Evolutionary conservation across 2,888 invertebrate genomes (phyloP).

Genomic region (Dicranocentrus wangi): DNA sequence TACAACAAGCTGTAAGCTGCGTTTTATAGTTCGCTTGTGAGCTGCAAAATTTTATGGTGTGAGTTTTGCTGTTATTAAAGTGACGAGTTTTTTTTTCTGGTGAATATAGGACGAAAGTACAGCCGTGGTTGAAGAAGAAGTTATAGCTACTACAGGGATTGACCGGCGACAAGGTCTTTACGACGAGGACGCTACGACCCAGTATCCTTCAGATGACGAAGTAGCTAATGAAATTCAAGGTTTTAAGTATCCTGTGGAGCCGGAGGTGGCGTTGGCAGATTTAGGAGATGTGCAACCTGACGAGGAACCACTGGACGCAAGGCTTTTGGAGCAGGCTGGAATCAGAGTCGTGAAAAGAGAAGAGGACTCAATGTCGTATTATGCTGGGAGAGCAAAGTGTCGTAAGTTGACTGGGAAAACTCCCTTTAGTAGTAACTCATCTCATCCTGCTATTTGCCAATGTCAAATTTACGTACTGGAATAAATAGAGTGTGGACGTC

Average conservation of each 20-base stretch:
- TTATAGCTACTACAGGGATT: slow-evolving; percentile 10
- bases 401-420: slow-evolving; percentile 61
- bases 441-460: too few species aligned
- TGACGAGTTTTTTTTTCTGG: too few species aligned
- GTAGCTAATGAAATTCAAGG: slow-evolving; percentile 43
- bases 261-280: slow-evolving; percentile 32
- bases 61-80: too few species aligned
- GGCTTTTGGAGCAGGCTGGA: slow-evolving; percentile 49
- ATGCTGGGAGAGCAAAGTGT: slow-evolving; percentile 64
- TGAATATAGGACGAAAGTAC: not conserved
- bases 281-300: slow-evolving; percentile 32
- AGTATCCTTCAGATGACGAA: not conserved
- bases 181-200: slow-evolving; percentile 19
- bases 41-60: too few species aligned
- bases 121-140: slow-evolving; percentile 1
- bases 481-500: slow-evolving; percentile 67
- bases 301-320: slow-evolving; percentile 45
- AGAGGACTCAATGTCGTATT: slow-evolving; percentile 55
- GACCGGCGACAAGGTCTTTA: slow-evolving; percentile 26
- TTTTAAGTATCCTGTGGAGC: slow-evolving; percentile 63
- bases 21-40: too few species aligned
- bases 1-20: slow-evolving; percentile 26
- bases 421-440: too few species aligned
- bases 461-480: too few species aligned
- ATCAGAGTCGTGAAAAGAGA: slow-evolving; percentile 46